These are phyloP conservation scores for Diplodus puntazzo DNA, from an alignment of 2,797 vertebrate species.

Conservation along the genomic window DNA sequence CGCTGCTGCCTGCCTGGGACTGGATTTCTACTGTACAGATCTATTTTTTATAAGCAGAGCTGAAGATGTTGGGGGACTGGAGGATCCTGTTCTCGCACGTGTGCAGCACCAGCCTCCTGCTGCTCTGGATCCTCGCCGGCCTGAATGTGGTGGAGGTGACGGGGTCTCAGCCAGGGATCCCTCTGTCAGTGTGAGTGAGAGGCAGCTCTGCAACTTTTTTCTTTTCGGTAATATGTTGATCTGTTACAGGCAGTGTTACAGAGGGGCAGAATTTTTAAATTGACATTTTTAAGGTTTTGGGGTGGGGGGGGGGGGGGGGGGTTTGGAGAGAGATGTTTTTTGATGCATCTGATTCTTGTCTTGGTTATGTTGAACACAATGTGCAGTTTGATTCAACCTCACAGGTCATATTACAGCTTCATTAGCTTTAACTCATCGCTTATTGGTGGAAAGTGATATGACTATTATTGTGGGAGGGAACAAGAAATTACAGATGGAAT, in stretches of 20 bases:
- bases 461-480: neutral
- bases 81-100: conserved; percentile 76
- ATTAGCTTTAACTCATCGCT: neutral
- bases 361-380: neutral
- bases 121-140: conserved; percentile 88
- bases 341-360: neutral
- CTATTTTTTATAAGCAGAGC: neutral
- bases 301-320: no score
- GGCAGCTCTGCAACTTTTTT: conserved; percentile 60
- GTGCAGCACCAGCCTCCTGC: conserved; percentile 77
- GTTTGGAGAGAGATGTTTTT: neutral
- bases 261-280: neutral
- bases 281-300: neutral
- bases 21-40: conserved; percentile 40
- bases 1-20: conserved; percentile 2
- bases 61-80: conserved; percentile 85
- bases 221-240: neutral
- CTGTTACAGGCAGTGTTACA: neutral
- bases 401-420: neutral
- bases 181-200: conserved; percentile 96
- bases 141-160: conserved; percentile 85
- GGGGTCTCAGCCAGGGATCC: conserved; percentile 95
- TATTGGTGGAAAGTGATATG: neutral
- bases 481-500: neutral
- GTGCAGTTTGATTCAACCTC: neutral